Conservation (phyloP, 2,113 vertebrate genomes). For the Octodon degus region DNA sequence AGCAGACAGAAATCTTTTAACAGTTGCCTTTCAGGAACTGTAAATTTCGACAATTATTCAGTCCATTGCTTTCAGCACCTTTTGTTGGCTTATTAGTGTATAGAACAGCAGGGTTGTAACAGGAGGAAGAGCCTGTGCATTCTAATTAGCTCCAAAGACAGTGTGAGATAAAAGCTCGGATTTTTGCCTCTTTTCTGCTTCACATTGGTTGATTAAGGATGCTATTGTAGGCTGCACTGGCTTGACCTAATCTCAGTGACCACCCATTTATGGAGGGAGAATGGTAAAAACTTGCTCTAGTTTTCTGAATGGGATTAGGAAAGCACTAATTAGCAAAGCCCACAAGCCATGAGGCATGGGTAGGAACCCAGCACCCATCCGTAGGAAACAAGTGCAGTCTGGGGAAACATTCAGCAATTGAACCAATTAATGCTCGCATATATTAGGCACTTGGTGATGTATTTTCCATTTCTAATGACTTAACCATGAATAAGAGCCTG, state of each 20-base stretch:
- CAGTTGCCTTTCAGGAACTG: slow-evolving; percentile 76
- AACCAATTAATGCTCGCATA: slow-evolving; percentile 82
- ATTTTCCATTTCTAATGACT: slow-evolving; percentile 79
- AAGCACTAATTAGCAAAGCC: slow-evolving; percentile 81
- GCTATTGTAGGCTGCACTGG: slow-evolving; percentile 83
- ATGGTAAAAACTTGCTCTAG: slow-evolving; percentile 83
- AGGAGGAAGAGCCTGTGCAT: slow-evolving; percentile 82
- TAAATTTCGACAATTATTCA: slow-evolving; percentile 78
- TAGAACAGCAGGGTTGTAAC: slow-evolving; percentile 80
- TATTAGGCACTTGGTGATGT: slow-evolving; percentile 73
- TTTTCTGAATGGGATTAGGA: slow-evolving; percentile 86
- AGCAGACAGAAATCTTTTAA: slow-evolving; percentile 72
- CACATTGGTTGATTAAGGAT: slow-evolving; percentile 83
- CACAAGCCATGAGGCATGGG: slow-evolving; percentile 74
- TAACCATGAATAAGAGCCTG: slow-evolving; percentile 72
- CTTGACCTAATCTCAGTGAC: slow-evolving; percentile 82
- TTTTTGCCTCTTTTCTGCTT: slow-evolving; percentile 87
- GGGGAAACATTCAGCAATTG: slow-evolving; percentile 73
- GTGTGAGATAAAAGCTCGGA: slow-evolving; percentile 82
- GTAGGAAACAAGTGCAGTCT: slow-evolving; percentile 79
- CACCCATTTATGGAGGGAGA: slow-evolving; percentile 85
- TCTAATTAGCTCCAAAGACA: slow-evolving; percentile 84
- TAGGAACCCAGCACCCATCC: slow-evolving; percentile 69
- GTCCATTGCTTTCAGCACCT: slow-evolving; percentile 76
- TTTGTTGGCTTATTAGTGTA: slow-evolving; percentile 82